Evolutionary conservation across 2,888 invertebrate genomes (phyloP).

Genomic region (Diplolepis rosae): DNA sequence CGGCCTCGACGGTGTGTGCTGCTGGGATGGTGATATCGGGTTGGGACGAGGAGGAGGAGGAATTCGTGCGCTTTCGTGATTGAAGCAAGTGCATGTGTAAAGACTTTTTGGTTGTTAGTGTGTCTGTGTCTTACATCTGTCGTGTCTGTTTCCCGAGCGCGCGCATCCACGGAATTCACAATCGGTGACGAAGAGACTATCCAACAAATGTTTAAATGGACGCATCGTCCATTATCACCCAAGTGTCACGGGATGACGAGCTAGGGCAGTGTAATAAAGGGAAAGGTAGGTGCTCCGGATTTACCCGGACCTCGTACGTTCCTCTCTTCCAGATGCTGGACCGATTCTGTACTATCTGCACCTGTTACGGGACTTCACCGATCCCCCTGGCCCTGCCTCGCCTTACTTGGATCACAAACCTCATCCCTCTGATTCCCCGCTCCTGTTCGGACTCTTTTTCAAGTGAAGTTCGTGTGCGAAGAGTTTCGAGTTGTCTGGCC

Average conservation of each 20-base stretch:
- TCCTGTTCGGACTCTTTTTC: not conserved
- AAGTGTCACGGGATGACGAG: slow-evolving; percentile 98
- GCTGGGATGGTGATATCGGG: slow-evolving; percentile 40
- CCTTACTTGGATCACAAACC: slow-evolving; percentile 42
- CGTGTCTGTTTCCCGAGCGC: slow-evolving; percentile 51
- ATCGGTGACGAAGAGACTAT: slow-evolving; percentile 66
- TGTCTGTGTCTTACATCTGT: slow-evolving; percentile 7
- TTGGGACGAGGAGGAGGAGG: slow-evolving; percentile 35
- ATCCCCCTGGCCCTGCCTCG: slow-evolving; percentile 53
- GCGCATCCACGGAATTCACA: slow-evolving; percentile 67
- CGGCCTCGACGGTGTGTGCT: slow-evolving; percentile 37
- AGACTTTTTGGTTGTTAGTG: slow-evolving; percentile 40
- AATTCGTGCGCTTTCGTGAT: slow-evolving; percentile 33
- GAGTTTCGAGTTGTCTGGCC: slow-evolving; percentile 34
- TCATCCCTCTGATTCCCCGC: slow-evolving; percentile 11
- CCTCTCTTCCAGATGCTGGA: slow-evolving; percentile 51
- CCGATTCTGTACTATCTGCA: slow-evolving; percentile 52
- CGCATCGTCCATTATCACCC: slow-evolving; percentile 99
- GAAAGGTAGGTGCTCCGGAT: slow-evolving; percentile 81
- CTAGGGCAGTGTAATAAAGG: slow-evolving; percentile 89
- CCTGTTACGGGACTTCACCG: slow-evolving; percentile 63
- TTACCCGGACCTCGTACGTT: not conserved
- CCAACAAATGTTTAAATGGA: slow-evolving; percentile 89
- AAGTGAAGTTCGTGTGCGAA: not conserved
- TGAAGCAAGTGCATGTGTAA: slow-evolving; percentile 12